Evolutionary conservation across 2,888 invertebrate species (phyloP).

Genomic region (Trachelus tabidus): DNA sequence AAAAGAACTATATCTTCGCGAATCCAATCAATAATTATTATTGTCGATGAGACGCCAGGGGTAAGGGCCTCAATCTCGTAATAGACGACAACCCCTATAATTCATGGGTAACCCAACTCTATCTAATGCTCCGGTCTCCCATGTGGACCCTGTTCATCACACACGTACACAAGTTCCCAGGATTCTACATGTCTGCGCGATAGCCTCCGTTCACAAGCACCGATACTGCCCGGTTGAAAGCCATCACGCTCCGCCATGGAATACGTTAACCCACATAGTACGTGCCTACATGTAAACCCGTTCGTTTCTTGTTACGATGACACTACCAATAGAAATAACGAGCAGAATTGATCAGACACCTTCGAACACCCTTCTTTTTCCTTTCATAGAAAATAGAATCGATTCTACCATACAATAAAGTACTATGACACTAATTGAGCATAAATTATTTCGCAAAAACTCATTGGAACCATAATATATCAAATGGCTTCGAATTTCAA

Average conservation of each 20-base stretch:
- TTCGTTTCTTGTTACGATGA: too few species aligned
- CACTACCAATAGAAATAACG: too few species aligned
- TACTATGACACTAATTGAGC: too few species aligned
- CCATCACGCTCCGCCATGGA: conserved; percentile 17
- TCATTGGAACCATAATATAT: too few species aligned
- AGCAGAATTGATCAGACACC: too few species aligned
- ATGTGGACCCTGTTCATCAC: conserved; percentile 25
- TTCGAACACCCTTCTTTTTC: too few species aligned
- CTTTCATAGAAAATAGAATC: too few species aligned
- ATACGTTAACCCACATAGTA: conserved; percentile 20
- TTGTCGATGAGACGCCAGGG: background rate
- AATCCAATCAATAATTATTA: conserved; percentile 13
- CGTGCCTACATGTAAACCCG: background rate
- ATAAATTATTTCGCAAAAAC: too few species aligned
- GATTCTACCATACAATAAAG: too few species aligned
- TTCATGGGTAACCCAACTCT: conserved; percentile 36
- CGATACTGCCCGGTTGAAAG: conserved; percentile 27
- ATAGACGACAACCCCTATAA: conserved; percentile 43
- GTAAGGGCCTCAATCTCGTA: conserved; percentile 42
- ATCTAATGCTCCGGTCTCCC: conserved; percentile 33
- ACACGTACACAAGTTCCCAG: conserved; percentile 9
- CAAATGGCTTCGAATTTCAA: too few species aligned
- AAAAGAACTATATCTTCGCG: background rate
- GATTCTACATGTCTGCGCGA: conserved; percentile 11
- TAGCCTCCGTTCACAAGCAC: conserved; percentile 26